phyloP scores from a whole-genome alignment of 2,888 invertebrate species.

The Ashinkailepas kermadecensis region DNA sequence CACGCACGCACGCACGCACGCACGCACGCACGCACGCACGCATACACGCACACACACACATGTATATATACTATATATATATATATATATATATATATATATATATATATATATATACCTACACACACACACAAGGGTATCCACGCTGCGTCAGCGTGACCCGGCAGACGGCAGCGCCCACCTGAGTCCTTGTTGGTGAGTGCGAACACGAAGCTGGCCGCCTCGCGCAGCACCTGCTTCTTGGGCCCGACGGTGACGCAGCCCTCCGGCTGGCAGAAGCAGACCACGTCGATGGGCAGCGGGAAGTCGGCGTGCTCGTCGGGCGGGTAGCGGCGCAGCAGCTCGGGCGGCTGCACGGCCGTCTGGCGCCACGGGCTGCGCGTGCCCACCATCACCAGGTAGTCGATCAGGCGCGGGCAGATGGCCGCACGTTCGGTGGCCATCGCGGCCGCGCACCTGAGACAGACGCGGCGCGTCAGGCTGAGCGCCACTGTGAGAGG shows the following conservation, averaged over 20 bases:
- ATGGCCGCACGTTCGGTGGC: conserved; percentile 40
- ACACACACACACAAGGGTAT: too few relatives aligned
- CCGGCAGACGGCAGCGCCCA: conserved; percentile 38
- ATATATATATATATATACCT: too few relatives aligned
- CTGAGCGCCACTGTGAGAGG: too few relatives aligned
- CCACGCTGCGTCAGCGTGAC: too few relatives aligned
- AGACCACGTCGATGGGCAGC: conserved; percentile 94
- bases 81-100: too few relatives aligned
- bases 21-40: too few relatives aligned
- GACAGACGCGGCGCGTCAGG: background rate
- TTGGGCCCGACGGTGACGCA: conserved; percentile 80
- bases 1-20: too few relatives aligned
- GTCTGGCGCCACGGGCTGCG: conserved; percentile 55
- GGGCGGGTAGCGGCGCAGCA: conserved; percentile 87
- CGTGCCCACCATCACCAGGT: conserved; percentile 93
- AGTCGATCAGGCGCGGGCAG: conserved; percentile 65
- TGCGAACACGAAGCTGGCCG: conserved; percentile 94
- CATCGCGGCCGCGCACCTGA: conserved; percentile 10
- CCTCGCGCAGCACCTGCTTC: conserved; percentile 73
- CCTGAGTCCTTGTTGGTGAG: conserved; percentile 98
- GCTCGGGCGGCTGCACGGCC: conserved; percentile 72
- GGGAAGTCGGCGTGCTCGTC: conserved; percentile 96
- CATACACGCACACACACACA: too few relatives aligned
- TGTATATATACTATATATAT: too few relatives aligned
- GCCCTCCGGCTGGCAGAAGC: conserved; percentile 99